These are phyloP conservation scores for Drosophila aff. DNA, from an alignment of 1,140 invertebrate genomes.

Conservation along the genomic window DNA sequence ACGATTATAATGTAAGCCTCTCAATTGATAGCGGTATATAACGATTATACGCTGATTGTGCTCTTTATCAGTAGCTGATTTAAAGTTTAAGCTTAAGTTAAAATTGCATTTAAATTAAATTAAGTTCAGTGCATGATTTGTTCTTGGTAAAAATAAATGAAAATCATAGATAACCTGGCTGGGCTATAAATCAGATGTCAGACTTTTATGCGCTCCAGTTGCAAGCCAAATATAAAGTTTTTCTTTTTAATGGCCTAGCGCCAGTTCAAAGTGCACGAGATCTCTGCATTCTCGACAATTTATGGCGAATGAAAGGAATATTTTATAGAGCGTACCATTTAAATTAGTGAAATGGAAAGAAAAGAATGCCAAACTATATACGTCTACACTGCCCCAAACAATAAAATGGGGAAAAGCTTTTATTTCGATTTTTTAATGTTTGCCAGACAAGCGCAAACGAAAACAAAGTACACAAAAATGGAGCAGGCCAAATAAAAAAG, in stretches of 20 bases:
- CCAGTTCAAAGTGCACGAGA: constrained; percentile 59
- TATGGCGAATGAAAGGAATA: constrained; percentile 48
- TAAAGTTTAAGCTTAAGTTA: not conserved
- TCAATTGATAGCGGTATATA: not conserved
- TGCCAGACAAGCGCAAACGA: constrained; percentile 46
- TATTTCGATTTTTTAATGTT: constrained; percentile 45
- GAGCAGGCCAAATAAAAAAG: constrained; percentile 38
- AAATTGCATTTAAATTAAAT: not conserved
- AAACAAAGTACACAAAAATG: constrained; percentile 47
- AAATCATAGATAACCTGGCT: not conserved
- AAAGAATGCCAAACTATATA: constrained; percentile 35
- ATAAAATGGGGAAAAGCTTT: constrained; percentile 42
- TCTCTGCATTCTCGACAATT: constrained; percentile 51
- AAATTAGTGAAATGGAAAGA: constrained; percentile 65
- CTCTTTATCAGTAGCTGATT: constrained; percentile 4
- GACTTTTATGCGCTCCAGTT: constrained; percentile 54
- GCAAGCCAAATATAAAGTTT: constrained; percentile 20
- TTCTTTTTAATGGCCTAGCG: constrained; percentile 44
- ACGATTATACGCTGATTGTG: not conserved
- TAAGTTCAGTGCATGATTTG: not conserved
- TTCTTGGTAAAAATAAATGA: not conserved
- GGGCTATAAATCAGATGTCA: constrained; percentile 13
- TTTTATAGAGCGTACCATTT: constrained; percentile 72
- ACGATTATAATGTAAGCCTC: not conserved
- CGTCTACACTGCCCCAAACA: constrained; percentile 20